phyloP scores from a whole-genome alignment of 2,797 vertebrate genomes.

The Diplodus sargus region DNA sequence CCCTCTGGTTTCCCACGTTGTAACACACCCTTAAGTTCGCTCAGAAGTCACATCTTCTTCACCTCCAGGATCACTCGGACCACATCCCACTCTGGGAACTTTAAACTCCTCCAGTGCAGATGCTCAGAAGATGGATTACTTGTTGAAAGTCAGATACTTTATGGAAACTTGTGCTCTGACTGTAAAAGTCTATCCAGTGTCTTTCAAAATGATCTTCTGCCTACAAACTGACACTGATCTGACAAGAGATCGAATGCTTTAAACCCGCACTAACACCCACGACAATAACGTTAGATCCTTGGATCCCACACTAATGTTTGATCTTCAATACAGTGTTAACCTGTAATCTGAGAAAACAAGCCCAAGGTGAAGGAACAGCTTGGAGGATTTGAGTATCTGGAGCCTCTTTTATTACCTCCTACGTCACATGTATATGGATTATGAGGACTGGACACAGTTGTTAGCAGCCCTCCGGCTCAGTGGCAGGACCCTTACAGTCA shows the following conservation, averaged over 20 bases:
- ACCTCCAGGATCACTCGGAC: conserved; percentile 19
- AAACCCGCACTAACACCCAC: conserved; percentile 3
- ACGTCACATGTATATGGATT: conserved; percentile 9
- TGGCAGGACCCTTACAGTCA: conserved; percentile 6
- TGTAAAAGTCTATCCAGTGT: neutral
- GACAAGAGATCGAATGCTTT: neutral
- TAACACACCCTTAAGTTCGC: conserved; percentile 40
- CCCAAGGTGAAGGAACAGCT: conserved; percentile 14
- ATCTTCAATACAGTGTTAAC: conserved; percentile 10
- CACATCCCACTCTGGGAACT: conserved; percentile 7
- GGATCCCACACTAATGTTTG: neutral
- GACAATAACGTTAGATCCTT: neutral
- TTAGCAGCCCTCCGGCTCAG: conserved; percentile 2
- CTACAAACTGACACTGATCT: conserved; percentile 7
- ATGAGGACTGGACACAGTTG: conserved; percentile 7
- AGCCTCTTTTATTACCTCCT: conserved; percentile 28
- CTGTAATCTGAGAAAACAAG: neutral
- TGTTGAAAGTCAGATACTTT: neutral
- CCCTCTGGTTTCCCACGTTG: conserved; percentile 46
- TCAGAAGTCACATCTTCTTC: conserved; percentile 27
- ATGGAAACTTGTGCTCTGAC: neutral
- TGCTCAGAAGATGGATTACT: conserved; percentile 12
- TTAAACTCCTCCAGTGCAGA: conserved; percentile 1
- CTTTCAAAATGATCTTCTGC: conserved; percentile 11
- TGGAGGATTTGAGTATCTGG: conserved; percentile 11